A percentile compares a stretch with the other conserved stretches of the same genome.
phyloP scores from a whole-genome alignment of 2,888 invertebrate species.

The Drosophila flavopinicola region DNA sequence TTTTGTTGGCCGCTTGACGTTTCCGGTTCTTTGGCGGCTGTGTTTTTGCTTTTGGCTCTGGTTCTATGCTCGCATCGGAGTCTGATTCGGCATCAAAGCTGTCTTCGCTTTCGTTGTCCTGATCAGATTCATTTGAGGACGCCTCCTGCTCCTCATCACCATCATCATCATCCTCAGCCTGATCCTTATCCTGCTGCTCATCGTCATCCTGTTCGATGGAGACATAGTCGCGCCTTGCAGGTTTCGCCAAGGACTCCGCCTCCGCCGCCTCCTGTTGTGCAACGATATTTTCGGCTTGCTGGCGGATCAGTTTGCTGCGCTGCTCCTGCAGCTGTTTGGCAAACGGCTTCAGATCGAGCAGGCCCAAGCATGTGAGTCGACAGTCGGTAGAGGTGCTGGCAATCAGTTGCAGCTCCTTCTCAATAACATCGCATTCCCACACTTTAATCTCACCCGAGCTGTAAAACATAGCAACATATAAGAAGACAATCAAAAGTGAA shows the following conservation, averaged over 20 bases:
- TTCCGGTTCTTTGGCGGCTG: too few species aligned
- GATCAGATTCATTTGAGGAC: too few species aligned
- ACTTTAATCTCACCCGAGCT: slow-evolving; percentile 91
- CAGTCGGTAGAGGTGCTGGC: slow-evolving; percentile 87
- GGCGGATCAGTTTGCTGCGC: too few species aligned
- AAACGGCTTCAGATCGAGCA: slow-evolving; percentile 85
- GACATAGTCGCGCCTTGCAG: slow-evolving; percentile 67
- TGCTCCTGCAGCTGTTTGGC: slow-evolving; percentile 14
- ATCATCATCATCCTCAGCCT: too few species aligned
- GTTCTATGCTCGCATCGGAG: too few species aligned
- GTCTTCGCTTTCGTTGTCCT: too few species aligned
- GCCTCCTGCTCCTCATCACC: background rate
- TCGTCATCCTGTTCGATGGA: slow-evolving; percentile 77
- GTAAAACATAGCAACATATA: background rate
- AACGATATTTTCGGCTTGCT: too few species aligned
- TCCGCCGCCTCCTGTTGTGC: too few species aligned
- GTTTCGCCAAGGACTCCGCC: background rate
- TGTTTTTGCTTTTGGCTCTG: too few species aligned
- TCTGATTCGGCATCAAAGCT: too few species aligned
- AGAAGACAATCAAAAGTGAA: too few species aligned
- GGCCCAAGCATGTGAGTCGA: slow-evolving; percentile 89
- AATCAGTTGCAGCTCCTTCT: slow-evolving; percentile 85
- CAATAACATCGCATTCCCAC: slow-evolving; percentile 85
- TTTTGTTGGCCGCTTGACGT: too few species aligned
- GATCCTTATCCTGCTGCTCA: background rate